Conservation (phyloP, 2,113 vertebrate genomes). For the Ahaetulla prasina region DNA sequence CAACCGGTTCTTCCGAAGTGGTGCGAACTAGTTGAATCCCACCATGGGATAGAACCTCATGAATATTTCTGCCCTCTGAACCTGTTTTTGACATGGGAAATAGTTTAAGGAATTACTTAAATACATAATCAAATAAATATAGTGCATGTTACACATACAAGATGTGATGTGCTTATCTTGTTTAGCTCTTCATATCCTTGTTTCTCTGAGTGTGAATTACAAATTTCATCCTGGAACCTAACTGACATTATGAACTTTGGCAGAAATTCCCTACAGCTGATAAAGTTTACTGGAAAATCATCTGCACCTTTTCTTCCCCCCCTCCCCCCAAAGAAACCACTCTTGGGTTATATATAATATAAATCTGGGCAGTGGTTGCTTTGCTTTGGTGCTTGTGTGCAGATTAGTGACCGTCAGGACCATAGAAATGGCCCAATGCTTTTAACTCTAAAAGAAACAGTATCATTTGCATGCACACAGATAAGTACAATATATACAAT, state of each 20-base stretch:
- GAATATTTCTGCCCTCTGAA: neutral
- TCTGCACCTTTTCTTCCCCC: conserved; percentile 46
- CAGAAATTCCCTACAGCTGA: conserved; percentile 41
- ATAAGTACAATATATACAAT: neutral
- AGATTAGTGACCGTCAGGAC: neutral
- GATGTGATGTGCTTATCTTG: neutral
- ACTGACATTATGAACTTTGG: conserved; percentile 52
- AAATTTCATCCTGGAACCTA: neutral
- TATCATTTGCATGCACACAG: neutral
- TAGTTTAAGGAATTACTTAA: neutral
- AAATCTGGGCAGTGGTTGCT: neutral
- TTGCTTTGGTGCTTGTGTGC: neutral
- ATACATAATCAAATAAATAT: neutral
- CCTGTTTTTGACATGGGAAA: neutral
- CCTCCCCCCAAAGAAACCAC: neutral
- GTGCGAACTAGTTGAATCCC: no score
- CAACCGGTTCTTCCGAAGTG: no score
- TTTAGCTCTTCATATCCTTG: neutral
- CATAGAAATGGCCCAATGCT: conserved; percentile 12
- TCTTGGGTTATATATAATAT: conserved; percentile 20
- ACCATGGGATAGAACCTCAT: no score
- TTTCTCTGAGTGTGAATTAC: neutral
- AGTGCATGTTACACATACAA: neutral
- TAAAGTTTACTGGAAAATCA: conserved; percentile 50
- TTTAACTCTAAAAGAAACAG: neutral